phyloP scores from a whole-genome alignment of 2,888 invertebrate genomes.

The Diarsia mendica region DNA sequence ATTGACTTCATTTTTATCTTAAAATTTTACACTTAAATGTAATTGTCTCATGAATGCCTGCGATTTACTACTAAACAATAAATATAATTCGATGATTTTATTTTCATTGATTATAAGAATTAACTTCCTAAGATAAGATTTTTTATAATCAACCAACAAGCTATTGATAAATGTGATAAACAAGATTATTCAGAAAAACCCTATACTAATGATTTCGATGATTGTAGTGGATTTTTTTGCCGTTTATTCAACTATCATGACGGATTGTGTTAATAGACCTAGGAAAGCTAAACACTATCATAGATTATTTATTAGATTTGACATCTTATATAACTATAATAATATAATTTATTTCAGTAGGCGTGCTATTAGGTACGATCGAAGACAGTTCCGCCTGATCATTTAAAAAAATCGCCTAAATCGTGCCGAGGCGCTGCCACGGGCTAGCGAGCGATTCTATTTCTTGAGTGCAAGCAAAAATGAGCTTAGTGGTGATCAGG shows the following conservation, averaged over 20 bases:
- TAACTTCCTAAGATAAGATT: conserved; percentile 10
- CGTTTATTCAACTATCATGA: not conserved
- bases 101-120: conserved; percentile 14
- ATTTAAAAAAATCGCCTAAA: too few species aligned
- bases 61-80: conserved; percentile 5
- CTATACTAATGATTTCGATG: not conserved
- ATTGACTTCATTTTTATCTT: conserved; percentile 22
- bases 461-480: too few species aligned
- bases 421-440: too few species aligned
- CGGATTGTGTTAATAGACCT: not conserved
- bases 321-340: too few species aligned
- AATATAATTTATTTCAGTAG: too few species aligned
- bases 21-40: not conserved
- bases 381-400: too few species aligned
- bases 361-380: too few species aligned
- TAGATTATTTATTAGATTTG: not conserved
- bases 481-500: too few species aligned
- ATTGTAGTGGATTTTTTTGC: not conserved
- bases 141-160: not conserved
- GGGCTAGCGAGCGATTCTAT: too few species aligned
- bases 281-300: not conserved
- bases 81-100: conserved; percentile 1
- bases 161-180: not conserved
- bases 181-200: not conserved
- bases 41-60: not conserved